Conservation (phyloP, 2,888 invertebrate genomes). For the Synanthedon tipuliformis region DNA sequence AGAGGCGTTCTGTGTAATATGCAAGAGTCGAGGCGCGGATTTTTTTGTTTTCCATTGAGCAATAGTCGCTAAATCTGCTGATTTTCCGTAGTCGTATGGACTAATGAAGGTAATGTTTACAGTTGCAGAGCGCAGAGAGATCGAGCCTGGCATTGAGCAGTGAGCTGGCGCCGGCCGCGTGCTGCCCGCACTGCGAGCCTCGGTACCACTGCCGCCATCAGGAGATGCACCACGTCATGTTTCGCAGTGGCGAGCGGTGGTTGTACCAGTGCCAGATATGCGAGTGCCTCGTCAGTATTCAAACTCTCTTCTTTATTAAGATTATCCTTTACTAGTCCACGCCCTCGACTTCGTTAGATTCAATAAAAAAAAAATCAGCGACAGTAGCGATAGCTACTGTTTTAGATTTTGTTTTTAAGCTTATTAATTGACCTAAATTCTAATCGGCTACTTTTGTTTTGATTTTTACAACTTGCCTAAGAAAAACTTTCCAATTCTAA, state of each 20-base stretch:
- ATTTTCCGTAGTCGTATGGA: background rate
- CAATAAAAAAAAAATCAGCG: no score
- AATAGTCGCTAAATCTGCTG: background rate
- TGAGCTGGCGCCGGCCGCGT: constrained; percentile 69
- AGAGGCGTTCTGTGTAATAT: no score
- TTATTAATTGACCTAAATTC: no score
- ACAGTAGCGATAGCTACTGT: no score
- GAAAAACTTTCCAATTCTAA: no score
- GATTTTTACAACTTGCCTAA: no score
- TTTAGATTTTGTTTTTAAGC: no score
- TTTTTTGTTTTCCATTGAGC: background rate
- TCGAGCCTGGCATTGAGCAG: constrained; percentile 67
- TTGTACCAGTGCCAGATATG: constrained; percentile 92
- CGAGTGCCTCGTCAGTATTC: constrained; percentile 82
- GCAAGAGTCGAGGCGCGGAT: no score
- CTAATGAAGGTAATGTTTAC: constrained; percentile 5
- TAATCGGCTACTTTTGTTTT: no score
- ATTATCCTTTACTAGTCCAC: no score
- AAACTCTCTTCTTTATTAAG: background rate
- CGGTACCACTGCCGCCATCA: constrained; percentile 82
- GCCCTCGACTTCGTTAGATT: no score
- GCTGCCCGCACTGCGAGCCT: constrained; percentile 86
- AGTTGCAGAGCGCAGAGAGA: constrained; percentile 65
- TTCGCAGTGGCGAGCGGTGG: constrained; percentile 88
- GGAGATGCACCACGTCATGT: constrained; percentile 79